These are phyloP conservation scores for Prionace glauca DNA, from an alignment of 2,797 vertebrate species.

Conservation along the genomic window DNA sequence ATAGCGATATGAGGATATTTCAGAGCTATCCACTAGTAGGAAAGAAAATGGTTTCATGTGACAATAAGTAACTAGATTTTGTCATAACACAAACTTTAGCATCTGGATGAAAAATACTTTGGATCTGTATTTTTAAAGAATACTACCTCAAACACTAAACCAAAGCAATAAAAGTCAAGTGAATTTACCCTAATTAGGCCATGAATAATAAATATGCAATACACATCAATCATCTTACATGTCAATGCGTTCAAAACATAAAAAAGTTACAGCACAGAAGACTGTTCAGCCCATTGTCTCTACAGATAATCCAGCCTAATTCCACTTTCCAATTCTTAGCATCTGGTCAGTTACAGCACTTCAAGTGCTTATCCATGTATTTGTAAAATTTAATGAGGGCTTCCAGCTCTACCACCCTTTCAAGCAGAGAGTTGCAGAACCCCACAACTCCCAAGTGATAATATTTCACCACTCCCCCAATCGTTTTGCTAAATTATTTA, in stretches of 20 bases:
- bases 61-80: constrained; percentile 39
- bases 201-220: neutral
- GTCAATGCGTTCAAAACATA: neutral
- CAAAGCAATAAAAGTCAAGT: neutral
- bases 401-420: too few species aligned
- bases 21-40: constrained; percentile 84
- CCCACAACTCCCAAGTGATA: too few species aligned
- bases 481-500: too few species aligned
- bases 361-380: neutral
- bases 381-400: too few species aligned
- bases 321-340: neutral
- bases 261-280: neutral
- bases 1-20: constrained; percentile 91
- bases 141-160: neutral
- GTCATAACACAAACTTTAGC: neutral
- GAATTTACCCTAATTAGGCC: neutral
- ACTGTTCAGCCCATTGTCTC: neutral
- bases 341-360: neutral
- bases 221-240: neutral
- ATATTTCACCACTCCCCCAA: too few species aligned
- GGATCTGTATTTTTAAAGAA: neutral
- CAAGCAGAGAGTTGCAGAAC: too few species aligned
- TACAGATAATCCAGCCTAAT: too few species aligned
- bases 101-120: neutral
- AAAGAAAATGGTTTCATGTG: constrained; percentile 44